Percentiles rank a stretch among this genome's conserved stretches.
phyloP scores from a whole-genome alignment of 2,797 vertebrate species.

The Propithecus deckenii region DNA sequence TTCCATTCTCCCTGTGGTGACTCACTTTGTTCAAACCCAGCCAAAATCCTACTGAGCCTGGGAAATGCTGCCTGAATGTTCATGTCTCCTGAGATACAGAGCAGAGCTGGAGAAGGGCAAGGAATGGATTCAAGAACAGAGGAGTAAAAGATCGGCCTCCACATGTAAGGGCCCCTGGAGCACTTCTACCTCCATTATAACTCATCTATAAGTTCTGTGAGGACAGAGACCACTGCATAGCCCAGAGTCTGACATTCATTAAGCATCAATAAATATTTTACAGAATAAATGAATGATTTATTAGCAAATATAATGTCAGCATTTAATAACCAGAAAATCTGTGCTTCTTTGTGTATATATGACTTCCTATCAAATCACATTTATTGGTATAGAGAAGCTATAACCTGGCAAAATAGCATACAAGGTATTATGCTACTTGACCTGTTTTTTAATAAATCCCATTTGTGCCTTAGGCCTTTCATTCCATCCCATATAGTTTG shows the following conservation, averaged over 20 bases:
- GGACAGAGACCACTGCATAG: background rate
- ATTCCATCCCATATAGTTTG: background rate
- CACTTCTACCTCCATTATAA: background rate
- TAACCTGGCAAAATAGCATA: background rate
- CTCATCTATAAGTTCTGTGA: background rate
- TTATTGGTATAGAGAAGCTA: background rate
- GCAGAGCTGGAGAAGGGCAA: background rate
- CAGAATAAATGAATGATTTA: slow-evolving; percentile 45
- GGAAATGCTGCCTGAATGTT: background rate
- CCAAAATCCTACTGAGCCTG: background rate
- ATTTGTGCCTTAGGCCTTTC: background rate
- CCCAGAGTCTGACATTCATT: background rate
- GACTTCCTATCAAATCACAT: slow-evolving; percentile 5
- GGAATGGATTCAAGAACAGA: background rate
- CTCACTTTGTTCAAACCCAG: background rate
- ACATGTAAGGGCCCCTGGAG: background rate
- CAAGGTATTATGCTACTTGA: background rate
- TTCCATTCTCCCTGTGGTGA: background rate
- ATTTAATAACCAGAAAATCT: slow-evolving; percentile 53
- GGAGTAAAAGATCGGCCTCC: background rate
- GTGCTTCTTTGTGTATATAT: background rate
- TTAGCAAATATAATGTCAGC: slow-evolving; percentile 13
- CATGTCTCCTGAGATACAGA: background rate
- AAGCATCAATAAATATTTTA: slow-evolving; percentile 23
- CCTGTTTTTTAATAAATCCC: background rate